A percentile compares a stretch with the other conserved stretches of the same genome.
Conservation (phyloP, 2,888 invertebrate genomes). For the Drosophila planitibia region DNA sequence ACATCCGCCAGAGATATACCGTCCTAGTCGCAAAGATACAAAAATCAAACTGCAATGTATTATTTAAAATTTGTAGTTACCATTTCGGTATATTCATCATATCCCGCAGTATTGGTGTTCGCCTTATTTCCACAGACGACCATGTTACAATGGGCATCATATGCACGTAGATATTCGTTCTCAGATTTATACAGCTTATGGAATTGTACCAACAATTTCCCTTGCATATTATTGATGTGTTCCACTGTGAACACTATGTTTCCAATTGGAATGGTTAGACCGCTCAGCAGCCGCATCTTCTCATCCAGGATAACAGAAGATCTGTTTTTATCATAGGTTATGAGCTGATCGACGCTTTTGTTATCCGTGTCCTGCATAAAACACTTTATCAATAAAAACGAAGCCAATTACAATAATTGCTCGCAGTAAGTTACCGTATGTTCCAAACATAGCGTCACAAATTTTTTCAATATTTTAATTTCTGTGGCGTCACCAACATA, state of each 20-base stretch:
- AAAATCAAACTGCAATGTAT: not conserved
- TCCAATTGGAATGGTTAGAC: not conserved
- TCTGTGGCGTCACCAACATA: not conserved
- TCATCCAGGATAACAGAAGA: not conserved
- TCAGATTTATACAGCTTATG: not conserved
- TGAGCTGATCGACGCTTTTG: not conserved
- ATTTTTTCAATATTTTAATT: conserved; percentile 1
- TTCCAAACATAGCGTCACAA: not conserved
- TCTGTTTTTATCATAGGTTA: not conserved
- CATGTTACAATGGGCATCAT: conserved; percentile 24
- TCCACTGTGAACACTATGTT: not conserved
- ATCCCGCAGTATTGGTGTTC: not conserved
- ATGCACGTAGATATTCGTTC: not conserved
- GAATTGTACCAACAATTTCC: conserved; percentile 9
- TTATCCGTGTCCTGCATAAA: conserved; percentile 15
- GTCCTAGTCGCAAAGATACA: conserved; percentile 8
- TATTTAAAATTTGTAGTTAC: conserved; percentile 5
- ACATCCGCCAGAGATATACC: not conserved
- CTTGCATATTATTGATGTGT: not conserved
- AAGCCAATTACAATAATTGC: not conserved
- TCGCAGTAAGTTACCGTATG: conserved; percentile 7
- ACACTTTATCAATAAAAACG: not conserved
- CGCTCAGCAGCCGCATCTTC: conserved; percentile 19
- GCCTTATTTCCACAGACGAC: not conserved
- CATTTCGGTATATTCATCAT: conserved; percentile 40